Percentiles rank a stretch among this genome's conserved stretches.
Conservation (phyloP, 1,140 invertebrate genomes). For the Drosophila tropicalis region DNA sequence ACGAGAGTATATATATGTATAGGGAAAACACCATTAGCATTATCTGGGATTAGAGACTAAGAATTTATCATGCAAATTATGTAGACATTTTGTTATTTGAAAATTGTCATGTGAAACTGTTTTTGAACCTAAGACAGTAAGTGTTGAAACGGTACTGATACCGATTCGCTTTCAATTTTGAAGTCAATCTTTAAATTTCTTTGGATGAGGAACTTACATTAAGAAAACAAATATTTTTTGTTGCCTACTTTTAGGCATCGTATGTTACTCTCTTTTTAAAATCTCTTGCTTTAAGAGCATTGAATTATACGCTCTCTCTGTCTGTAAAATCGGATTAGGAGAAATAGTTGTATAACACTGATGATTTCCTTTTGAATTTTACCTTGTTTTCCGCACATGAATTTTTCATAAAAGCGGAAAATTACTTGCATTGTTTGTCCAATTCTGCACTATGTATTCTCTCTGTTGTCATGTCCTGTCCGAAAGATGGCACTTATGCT, state of each 20-base stretch:
- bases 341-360: background rate
- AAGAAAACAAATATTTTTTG: background rate
- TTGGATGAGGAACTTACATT: background rate
- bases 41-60: constrained; percentile 3
- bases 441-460: background rate
- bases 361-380: constrained; percentile 9
- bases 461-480: constrained; percentile 7
- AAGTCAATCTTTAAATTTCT: too few species aligned
- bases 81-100: background rate
- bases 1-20: background rate
- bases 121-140: too few species aligned
- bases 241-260: background rate
- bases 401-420: constrained; percentile 21
- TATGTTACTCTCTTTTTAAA: too few species aligned
- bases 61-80: background rate
- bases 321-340: constrained; percentile 1
- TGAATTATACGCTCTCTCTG: too few species aligned
- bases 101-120: too few species aligned
- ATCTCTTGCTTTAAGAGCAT: background rate
- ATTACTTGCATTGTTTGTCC: constrained; percentile 13
- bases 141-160: too few species aligned
- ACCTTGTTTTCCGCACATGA: constrained; percentile 11
- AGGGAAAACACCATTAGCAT: constrained; percentile 1
- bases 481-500: constrained; percentile 16
- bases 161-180: too few species aligned